Base-by-base conservation (phyloP, 2,113 vertebrate species). In the Seriola aureovittata region DNA sequence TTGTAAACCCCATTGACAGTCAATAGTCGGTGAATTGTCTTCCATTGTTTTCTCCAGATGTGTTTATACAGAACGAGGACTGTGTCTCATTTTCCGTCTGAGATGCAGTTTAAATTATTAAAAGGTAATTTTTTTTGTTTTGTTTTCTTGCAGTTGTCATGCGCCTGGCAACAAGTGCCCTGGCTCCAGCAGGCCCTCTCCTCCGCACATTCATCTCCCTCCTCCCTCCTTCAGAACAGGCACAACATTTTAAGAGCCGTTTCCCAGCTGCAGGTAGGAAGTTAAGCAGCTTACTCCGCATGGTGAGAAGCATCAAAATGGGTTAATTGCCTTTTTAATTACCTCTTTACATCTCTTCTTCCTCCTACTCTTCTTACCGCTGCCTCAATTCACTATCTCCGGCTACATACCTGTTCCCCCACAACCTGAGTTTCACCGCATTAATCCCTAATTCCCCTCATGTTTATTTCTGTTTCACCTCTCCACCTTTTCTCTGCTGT, bases 151-250 rank as follows among this genome's bases (percentile, higher is more conserved):
- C 62, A 96, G 95, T 76, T 96, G 88, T 96, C 95, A 46, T 95
- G 93, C 74, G 95, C 94, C 1, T 96, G 95, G 95, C 93, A 93
- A 80, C 94, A 95, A 78, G 95, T 95, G 5, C 93, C 93, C 4
- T 92, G 93, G 92, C 93, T 96, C 19, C 95, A 93, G 86, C 94
- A 95, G 75, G 94, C 89, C 17, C 90, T 96, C 2, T 90, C 87
- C 70, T 91, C 93, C 0, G 91, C 95, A 52, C 93, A 95, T 16
- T 96, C 94, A 16, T 96, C 95, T 1, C 78, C 95, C 64, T 96
- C 95, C 36, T 96, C 95, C 23, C 93, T 96, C 62, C 94, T 96
- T 42, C 95, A 96, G 88, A 95, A 95, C 91, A 89, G 95, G 55
- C 94, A 95, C 82, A 95, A 92, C 87, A 94, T 96, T 82, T 87